A percentile compares a stretch with the other conserved stretches of the same genome.
Conservation (phyloP, 2,888 invertebrate genomes). For the Nymphalis c-album region DNA sequence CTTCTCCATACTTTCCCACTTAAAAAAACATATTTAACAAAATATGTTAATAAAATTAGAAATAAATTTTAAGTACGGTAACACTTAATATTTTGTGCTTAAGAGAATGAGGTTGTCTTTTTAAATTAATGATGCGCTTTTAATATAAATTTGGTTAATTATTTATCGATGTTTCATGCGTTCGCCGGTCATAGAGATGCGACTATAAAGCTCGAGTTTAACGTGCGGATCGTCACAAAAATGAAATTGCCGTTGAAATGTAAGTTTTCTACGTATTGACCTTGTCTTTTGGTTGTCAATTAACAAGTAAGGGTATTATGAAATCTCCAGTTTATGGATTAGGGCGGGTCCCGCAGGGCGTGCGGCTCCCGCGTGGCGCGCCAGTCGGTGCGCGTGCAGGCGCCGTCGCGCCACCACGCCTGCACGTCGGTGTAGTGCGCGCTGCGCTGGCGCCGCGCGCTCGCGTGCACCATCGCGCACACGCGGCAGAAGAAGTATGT, state of each 20-base stretch:
- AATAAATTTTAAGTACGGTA: not conserved
- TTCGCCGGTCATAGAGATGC: not conserved
- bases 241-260: not conserved
- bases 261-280: not conserved
- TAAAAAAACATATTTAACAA: too few species aligned
- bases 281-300: not conserved
- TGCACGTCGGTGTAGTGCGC: constrained; percentile 90
- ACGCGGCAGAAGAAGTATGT: constrained; percentile 96
- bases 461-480: constrained; percentile 91
- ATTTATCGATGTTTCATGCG: not conserved
- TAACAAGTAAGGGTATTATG: not conserved
- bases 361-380: constrained; percentile 45
- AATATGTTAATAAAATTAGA: constrained; percentile 2
- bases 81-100: constrained; percentile 7
- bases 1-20: too few species aligned
- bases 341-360: constrained; percentile 19
- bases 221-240: constrained; percentile 15
- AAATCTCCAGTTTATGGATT: not conserved
- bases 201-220: constrained; percentile 12
- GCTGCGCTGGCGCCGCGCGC: constrained; percentile 64
- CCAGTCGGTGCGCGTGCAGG: constrained; percentile 85
- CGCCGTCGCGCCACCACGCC: constrained; percentile 91
- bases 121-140: not conserved
- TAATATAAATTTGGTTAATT: constrained; percentile 1
- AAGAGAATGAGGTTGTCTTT: constrained; percentile 5